Conservation (phyloP, 1,140 invertebrate genomes). For the Atopsyche davidsoni region DNA sequence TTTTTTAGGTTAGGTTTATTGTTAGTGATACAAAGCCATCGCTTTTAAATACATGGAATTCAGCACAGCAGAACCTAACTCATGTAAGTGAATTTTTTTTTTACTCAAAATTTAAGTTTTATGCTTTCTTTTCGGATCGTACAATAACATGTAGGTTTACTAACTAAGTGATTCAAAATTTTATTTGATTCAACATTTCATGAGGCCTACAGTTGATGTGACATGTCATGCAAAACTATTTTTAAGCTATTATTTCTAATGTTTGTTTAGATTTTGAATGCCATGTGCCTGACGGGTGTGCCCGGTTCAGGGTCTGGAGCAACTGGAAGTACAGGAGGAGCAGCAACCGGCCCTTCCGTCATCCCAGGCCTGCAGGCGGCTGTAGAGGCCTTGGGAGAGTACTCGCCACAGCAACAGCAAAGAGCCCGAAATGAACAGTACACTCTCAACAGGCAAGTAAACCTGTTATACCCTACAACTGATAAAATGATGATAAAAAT, state of each 20-base stretch:
- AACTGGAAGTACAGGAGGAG: constrained; percentile 38
- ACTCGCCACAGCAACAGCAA: constrained; percentile 55
- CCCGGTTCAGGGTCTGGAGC: constrained; percentile 45
- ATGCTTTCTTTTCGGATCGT: no score
- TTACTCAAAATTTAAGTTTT: constrained; percentile 8
- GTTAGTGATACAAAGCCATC: constrained; percentile 74
- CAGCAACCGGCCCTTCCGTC: constrained; percentile 49
- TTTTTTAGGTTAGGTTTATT: constrained; percentile 70
- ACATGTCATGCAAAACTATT: no score
- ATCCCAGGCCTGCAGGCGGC: constrained; percentile 82
- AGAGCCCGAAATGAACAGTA: constrained; percentile 49
- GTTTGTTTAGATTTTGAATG: constrained; percentile 57
- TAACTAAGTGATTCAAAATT: no score
- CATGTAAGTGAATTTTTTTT: constrained; percentile 54
- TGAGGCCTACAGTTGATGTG: no score
- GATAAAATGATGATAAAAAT: no score
- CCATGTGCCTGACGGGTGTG: constrained; percentile 64
- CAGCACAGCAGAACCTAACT: constrained; percentile 73
- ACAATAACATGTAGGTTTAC: no score
- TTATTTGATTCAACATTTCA: no score
- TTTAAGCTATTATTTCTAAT: constrained; percentile 1
- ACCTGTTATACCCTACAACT: constrained; percentile 5
- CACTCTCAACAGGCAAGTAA: constrained; percentile 52
- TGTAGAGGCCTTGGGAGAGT: constrained; percentile 77
- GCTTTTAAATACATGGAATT: constrained; percentile 75